Percentiles rank a stretch among this genome's conserved stretches.
These are phyloP conservation scores for Balaenoptera acutorostrata DNA, from an alignment of 2,113 vertebrate genomes.

Conservation along the genomic window DNA sequence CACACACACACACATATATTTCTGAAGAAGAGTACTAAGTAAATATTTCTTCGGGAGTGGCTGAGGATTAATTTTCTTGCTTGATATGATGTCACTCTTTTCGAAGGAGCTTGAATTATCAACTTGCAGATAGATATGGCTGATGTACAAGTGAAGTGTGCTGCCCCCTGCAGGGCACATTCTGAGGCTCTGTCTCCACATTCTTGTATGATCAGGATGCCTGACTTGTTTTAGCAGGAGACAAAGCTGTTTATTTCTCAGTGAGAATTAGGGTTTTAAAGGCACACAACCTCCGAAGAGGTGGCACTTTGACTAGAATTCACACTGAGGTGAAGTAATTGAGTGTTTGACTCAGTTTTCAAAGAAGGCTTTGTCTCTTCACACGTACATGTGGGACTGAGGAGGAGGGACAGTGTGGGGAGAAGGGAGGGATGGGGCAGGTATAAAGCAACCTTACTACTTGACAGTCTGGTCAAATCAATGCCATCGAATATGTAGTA, in stretches of 20 bases:
- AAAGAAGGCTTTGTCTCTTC: not conserved
- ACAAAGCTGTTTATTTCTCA: not conserved
- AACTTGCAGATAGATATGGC: not conserved
- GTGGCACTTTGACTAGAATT: not conserved
- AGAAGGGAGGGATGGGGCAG: not conserved
- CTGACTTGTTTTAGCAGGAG: not conserved
- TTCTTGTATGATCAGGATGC: not conserved
- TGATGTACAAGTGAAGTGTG: not conserved
- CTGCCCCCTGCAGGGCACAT: not conserved
- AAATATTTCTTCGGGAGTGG: not conserved
- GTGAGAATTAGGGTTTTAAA: not conserved
- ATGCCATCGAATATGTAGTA: not conserved
- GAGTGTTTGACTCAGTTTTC: not conserved
- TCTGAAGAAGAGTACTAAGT: not conserved
- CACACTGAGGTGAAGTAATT: not conserved
- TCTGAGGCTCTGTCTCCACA: not conserved
- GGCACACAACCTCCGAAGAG: not conserved
- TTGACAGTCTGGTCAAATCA: not conserved
- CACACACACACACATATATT: not conserved
- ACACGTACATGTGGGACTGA: not conserved
- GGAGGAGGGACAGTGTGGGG: not conserved
- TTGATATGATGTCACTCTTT: not conserved
- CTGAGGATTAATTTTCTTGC: not conserved
- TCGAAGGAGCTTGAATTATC: not conserved
- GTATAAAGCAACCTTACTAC: not conserved